phyloP scores from a whole-genome alignment of 2,113 vertebrate species.

The Xenotilapia flavipinnis region DNA sequence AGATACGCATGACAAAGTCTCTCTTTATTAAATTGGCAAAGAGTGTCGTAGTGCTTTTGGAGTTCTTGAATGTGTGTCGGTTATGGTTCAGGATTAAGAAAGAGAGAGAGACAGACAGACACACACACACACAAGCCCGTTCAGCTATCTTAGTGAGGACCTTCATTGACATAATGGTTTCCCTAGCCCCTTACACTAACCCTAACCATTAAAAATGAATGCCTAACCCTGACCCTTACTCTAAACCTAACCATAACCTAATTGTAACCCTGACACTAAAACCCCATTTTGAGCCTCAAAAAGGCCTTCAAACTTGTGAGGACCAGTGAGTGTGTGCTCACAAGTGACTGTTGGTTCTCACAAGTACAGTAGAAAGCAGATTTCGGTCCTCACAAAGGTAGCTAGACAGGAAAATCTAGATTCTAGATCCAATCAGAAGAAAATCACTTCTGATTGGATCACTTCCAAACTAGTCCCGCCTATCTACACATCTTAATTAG shows the following conservation, averaged over 20 bases:
- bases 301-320: neutral
- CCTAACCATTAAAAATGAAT: neutral
- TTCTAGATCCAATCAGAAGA: neutral
- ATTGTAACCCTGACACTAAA: neutral
- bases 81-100: neutral
- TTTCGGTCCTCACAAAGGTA: neutral
- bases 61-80: slow-evolving; percentile 30
- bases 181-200: neutral
- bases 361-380: neutral
- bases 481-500: neutral
- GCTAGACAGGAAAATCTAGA: neutral
- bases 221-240: neutral
- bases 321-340: neutral
- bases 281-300: neutral
- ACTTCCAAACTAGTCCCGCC: neutral
- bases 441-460: neutral
- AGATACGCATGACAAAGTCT: slow-evolving; percentile 68
- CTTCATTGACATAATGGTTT: neutral
- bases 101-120: neutral
- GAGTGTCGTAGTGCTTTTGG: slow-evolving; percentile 47
- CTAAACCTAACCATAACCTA: neutral
- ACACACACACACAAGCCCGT: neutral
- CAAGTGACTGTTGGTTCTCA: neutral
- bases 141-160: neutral
- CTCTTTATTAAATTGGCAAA: slow-evolving; percentile 73